A percentile compares a stretch with the other conserved stretches of the same genome.
phyloP scores from a whole-genome alignment of 2,888 invertebrate species.

The Lacanobia oleracea region DNA sequence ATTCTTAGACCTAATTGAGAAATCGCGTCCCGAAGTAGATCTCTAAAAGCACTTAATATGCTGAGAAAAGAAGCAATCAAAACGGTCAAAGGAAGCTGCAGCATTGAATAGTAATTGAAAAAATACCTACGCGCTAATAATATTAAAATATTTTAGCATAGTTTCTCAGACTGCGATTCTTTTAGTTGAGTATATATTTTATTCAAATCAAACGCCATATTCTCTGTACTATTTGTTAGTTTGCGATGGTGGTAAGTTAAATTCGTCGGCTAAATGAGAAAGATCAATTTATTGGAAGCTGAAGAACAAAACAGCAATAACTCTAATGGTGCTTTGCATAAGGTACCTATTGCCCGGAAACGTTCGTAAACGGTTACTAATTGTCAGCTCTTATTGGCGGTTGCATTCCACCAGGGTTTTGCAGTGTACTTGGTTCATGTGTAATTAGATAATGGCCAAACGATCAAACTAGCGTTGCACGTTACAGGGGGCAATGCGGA shows the following conservation, averaged over 20 bases:
- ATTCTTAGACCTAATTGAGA: neutral
- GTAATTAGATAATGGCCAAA: constrained; percentile 26
- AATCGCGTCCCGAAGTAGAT: neutral
- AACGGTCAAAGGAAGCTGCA: neutral
- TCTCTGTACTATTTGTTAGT: neutral
- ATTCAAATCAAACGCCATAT: neutral
- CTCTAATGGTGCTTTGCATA: too few species aligned
- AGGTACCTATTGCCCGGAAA: neutral
- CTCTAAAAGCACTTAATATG: neutral
- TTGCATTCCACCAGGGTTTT: constrained; percentile 2
- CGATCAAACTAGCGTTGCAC: constrained; percentile 16
- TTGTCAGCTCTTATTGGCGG: constrained; percentile 2
- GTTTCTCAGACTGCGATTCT: neutral
- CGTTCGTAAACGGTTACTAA: neutral
- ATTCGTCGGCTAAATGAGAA: neutral
- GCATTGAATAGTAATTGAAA: neutral
- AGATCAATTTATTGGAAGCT: neutral
- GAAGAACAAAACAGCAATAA: neutral
- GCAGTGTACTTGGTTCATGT: constrained; percentile 9
- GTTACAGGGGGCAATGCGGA: constrained; percentile 5
- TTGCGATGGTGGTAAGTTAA: neutral
- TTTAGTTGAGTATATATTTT: neutral
- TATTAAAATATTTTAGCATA: neutral
- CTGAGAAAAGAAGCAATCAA: neutral
- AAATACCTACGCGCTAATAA: too few species aligned